Evolutionary conservation across 1,140 invertebrate species (phyloP).

Genomic region (Leucophenga varia): DNA sequence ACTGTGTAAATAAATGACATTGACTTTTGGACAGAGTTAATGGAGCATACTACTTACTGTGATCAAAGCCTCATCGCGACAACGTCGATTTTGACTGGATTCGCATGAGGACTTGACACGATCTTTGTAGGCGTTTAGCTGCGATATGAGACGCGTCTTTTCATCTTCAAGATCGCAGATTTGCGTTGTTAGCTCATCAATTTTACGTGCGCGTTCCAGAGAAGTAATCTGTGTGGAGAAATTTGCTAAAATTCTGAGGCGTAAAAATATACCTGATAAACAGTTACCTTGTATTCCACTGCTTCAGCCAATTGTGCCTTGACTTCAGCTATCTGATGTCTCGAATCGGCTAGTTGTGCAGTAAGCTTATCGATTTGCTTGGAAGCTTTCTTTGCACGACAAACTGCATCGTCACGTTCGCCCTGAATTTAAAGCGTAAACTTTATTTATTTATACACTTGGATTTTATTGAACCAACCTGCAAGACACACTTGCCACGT

Average conservation of each 20-base stretch:
- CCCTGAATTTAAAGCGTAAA: conserved; percentile 57
- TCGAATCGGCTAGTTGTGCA: conserved; percentile 71
- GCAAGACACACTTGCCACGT: conserved; percentile 65
- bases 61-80: conserved; percentile 67
- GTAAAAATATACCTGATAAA: background rate
- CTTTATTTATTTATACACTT: background rate
- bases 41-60: conserved; percentile 55
- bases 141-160: conserved; percentile 40
- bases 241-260: too few species aligned
- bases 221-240: conserved; percentile 75
- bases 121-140: conserved; percentile 44
- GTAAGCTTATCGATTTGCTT: conserved; percentile 76
- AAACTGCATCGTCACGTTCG: conserved; percentile 75
- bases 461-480: conserved; percentile 15
- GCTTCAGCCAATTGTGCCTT: conserved; percentile 78
- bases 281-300: conserved; percentile 74
- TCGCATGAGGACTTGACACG: conserved; percentile 45
- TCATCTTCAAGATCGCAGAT: conserved; percentile 51
- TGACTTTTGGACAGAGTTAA: background rate
- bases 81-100: conserved; percentile 48
- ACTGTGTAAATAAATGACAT: conserved; percentile 28
- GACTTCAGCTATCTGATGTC: conserved; percentile 71
- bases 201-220: conserved; percentile 76
- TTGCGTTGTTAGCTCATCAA: conserved; percentile 72
- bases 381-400: conserved; percentile 71